Percentiles rank a stretch among this genome's conserved stretches.
phyloP scores from a whole-genome alignment of 2,888 invertebrate genomes.

The Parapristionchus giblindavisi region DNA sequence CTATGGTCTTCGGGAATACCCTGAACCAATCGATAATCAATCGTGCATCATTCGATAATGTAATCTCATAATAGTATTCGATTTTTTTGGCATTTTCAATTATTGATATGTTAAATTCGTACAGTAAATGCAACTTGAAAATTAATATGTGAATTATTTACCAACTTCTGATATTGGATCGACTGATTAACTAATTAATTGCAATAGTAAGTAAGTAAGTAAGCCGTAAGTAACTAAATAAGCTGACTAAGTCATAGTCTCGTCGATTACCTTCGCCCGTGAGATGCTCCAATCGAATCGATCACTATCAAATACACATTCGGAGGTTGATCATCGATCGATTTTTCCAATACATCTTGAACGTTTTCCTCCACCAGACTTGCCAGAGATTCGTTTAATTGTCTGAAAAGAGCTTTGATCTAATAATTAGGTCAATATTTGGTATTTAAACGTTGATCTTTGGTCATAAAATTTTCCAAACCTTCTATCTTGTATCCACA shows the following conservation, averaged over 20 bases:
- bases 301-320: conserved; percentile 21
- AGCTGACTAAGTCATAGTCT: not conserved
- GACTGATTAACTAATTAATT: not conserved
- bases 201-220: not conserved
- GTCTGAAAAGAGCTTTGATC: no score
- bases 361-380: no score
- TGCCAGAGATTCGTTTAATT: no score
- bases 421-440: no score
- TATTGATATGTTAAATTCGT: no score
- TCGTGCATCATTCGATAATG: not conserved
- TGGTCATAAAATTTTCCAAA: no score
- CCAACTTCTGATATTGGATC: no score
- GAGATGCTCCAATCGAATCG: conserved; percentile 32
- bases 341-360: no score
- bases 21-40: not conserved
- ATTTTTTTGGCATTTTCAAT: not conserved
- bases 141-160: no score
- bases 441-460: no score
- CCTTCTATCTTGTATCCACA: no score
- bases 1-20: conserved; percentile 14
- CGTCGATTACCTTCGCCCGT: conserved; percentile 31
- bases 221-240: not conserved
- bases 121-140: no score
- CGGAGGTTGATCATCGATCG: not conserved
- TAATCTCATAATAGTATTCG: not conserved